Evolutionary conservation across 2,888 invertebrate species (phyloP), one percentile per base, ranked within the genome.

Genomic region (Zeuzera pyrina): DNA sequence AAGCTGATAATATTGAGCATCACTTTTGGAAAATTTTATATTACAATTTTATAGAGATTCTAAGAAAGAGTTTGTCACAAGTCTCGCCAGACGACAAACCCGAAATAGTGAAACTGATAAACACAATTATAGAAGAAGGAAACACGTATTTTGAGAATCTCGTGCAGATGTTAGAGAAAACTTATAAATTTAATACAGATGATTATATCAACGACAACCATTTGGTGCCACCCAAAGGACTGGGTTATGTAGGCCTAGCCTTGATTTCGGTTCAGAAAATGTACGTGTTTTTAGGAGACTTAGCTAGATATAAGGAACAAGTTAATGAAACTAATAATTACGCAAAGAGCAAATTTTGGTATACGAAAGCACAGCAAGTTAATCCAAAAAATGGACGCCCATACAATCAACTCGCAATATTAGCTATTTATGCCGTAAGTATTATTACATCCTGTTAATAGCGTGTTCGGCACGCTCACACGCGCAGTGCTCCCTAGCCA

Each of bases 341-440:
- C 64, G 91, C 91, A 24, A 84, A 84, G 55, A 84, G 84, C 59
- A 84, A 84, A 61, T 89, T 91, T 55, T 97, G 93, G 90, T 98
- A 98, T 65, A 88, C 94, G 38, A 95, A 94, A 78, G 96, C 98
- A 7, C 94, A 95, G 62, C 92, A 93, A 70, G 89, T 97, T 24
- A 94, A 96, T 74, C 96, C 98, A 5, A 94, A 95, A 70, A 97
- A 97, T 81, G 97, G 97, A 30, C 88, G 94, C 45, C 95, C 97
- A 0, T 98, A 97, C 65, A 95, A 97, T 71, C 97, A 98, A 67
- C 77, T 98, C 48, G 98, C 97, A 13, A 88, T 98, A 48, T 81
- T 98, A 57, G 94, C 97, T 2, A 88, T 93, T 47, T 91, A 89
- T 64, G 88, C 90, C 34, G 91, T 92, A 74, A 86, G 88, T 87